A percentile compares a stretch with the other conserved stretches of the same genome.
Conservation (phyloP, 2,888 invertebrate genomes). For the Megastigmus dorsalis region DNA sequence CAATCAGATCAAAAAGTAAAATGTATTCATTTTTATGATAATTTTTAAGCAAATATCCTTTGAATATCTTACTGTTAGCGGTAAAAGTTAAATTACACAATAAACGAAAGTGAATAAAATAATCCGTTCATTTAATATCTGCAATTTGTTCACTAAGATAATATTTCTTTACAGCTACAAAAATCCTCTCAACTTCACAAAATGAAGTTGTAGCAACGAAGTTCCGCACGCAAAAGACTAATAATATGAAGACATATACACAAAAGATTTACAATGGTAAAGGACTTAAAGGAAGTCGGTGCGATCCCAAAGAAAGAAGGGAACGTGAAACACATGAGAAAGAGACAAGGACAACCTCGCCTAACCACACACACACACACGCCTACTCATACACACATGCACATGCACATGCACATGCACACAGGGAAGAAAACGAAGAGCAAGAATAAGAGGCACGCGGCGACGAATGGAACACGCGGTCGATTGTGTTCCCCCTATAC, state of each 20-base stretch:
- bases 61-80: no score
- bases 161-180: no score
- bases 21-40: no score
- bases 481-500: conserved; percentile 63
- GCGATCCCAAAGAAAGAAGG: conserved; percentile 20
- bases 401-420: neutral
- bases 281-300: conserved; percentile 19
- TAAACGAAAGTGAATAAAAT: no score
- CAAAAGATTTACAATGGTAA: conserved; percentile 45
- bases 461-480: conserved; percentile 57
- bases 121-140: no score
- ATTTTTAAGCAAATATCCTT: no score
- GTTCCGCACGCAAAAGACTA: conserved; percentile 1
- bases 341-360: neutral
- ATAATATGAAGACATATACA: conserved; percentile 31
- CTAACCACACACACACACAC: neutral
- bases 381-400: neutral
- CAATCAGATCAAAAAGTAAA: no score
- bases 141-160: no score
- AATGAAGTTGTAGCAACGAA: no score
- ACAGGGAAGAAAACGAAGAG: conserved; percentile 4
- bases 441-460: conserved; percentile 45
- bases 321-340: conserved; percentile 36
- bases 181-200: no score
- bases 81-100: no score